phyloP scores from a whole-genome alignment of 1,140 invertebrate genomes.

The Bombus waltoni region DNA sequence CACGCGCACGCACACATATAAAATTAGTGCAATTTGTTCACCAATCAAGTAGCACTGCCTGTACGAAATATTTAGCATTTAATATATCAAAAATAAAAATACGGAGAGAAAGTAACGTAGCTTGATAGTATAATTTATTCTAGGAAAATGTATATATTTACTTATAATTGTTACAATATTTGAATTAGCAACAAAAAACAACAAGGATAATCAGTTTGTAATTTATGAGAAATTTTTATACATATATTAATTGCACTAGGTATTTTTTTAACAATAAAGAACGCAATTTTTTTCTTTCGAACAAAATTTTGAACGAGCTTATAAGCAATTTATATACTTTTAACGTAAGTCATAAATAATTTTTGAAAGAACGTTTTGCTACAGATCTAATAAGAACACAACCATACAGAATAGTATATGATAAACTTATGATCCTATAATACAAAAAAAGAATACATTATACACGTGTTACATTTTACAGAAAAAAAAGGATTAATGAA shows the following conservation, averaged over 20 bases:
- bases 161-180: not conserved
- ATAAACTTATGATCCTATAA: slow-evolving; percentile 7
- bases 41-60: slow-evolving; percentile 33
- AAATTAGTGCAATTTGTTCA: slow-evolving; percentile 46
- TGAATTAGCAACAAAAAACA: not conserved
- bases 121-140: not conserved
- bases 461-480: not conserved
- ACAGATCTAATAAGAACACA: slow-evolving; percentile 31
- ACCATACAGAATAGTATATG: slow-evolving; percentile 8
- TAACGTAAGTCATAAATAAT: slow-evolving; percentile 14
- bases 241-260: slow-evolving; percentile 7
- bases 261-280: slow-evolving; percentile 19
- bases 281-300: not conserved
- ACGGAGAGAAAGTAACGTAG: not conserved
- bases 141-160: slow-evolving; percentile 11
- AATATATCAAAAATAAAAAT: slow-evolving; percentile 24
- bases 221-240: slow-evolving; percentile 2
- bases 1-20: slow-evolving; percentile 14
- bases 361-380: slow-evolving; percentile 13
- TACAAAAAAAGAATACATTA: slow-evolving; percentile 9
- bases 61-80: slow-evolving; percentile 25
- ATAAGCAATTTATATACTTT: not conserved
- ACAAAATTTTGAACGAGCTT: slow-evolving; percentile 1
- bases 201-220: not conserved
- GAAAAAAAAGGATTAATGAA: not conserved